Evolutionary conservation across 2,113 vertebrate genomes (phyloP).

Genomic region (Dromaius novaehollandiae): DNA sequence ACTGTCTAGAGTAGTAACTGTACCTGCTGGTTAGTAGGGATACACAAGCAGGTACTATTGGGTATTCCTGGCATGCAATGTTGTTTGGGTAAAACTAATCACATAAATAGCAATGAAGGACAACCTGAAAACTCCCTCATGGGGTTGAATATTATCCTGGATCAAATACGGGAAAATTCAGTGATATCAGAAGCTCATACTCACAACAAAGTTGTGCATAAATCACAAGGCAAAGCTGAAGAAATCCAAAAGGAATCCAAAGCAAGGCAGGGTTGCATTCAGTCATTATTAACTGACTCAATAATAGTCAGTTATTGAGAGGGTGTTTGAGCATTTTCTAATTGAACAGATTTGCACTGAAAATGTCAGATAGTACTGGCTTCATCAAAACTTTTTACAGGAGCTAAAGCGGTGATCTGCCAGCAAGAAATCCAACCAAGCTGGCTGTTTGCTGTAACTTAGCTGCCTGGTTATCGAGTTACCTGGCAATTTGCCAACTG

Average conservation of each 20-base stretch:
- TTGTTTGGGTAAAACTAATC: background rate
- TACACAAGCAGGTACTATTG: background rate
- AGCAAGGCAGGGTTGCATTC: background rate
- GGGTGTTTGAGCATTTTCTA: background rate
- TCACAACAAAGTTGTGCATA: background rate
- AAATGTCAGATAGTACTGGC: background rate
- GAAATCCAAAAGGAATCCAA: background rate
- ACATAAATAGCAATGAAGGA: background rate
- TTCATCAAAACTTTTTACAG: slow-evolving; percentile 15
- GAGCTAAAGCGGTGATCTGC: background rate
- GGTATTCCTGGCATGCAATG: background rate
- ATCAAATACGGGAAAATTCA: background rate
- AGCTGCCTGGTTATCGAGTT: slow-evolving; percentile 3
- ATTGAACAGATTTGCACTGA: background rate
- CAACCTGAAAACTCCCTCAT: background rate
- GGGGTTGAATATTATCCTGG: background rate
- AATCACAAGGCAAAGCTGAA: background rate
- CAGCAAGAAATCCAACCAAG: background rate
- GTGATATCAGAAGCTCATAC: background rate
- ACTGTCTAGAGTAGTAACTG: background rate
- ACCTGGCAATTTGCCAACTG: background rate
- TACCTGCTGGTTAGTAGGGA: background rate
- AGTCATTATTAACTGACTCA: background rate
- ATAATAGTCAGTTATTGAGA: background rate
- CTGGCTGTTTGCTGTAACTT: background rate